These are phyloP conservation scores for Stramonita haemastoma DNA, from an alignment of 2,888 invertebrate species.

Conservation along the genomic window DNA sequence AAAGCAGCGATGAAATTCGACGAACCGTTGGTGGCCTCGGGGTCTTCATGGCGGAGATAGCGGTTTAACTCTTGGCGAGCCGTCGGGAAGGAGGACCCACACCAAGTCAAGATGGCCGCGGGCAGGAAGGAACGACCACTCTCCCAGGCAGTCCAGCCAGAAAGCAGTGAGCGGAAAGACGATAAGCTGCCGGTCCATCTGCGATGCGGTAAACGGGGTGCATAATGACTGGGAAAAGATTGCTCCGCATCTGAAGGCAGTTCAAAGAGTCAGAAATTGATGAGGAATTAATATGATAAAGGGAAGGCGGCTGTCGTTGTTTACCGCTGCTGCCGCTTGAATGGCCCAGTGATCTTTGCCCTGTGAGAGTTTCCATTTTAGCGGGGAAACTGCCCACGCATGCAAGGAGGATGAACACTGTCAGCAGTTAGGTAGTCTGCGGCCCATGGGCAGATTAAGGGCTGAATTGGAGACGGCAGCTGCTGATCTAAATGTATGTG, in stretches of 20 bases:
- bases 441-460: background rate
- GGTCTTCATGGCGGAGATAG: conserved; percentile 23
- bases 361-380: background rate
- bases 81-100: background rate
- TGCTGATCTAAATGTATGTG: conserved; percentile 16
- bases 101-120: conserved; percentile 12
- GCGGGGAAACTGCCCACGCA: background rate
- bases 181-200: conserved; percentile 40
- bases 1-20: conserved; percentile 19
- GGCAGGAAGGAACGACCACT: conserved; percentile 35
- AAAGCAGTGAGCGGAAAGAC: conserved; percentile 37
- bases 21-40: background rate
- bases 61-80: conserved; percentile 15
- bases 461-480: background rate
- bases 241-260: background rate
- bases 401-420: background rate
- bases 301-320: background rate
- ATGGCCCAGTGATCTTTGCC: conserved; percentile 20
- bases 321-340: background rate
- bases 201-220: conserved; percentile 25
- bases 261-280: conserved; percentile 25
- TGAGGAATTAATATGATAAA: conserved; percentile 34
- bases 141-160: background rate
- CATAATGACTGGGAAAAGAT: conserved; percentile 16
- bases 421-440: conserved; percentile 5